Conservation (phyloP, 2,113 vertebrate genomes). For the Epinephelus lanceolatus region DNA sequence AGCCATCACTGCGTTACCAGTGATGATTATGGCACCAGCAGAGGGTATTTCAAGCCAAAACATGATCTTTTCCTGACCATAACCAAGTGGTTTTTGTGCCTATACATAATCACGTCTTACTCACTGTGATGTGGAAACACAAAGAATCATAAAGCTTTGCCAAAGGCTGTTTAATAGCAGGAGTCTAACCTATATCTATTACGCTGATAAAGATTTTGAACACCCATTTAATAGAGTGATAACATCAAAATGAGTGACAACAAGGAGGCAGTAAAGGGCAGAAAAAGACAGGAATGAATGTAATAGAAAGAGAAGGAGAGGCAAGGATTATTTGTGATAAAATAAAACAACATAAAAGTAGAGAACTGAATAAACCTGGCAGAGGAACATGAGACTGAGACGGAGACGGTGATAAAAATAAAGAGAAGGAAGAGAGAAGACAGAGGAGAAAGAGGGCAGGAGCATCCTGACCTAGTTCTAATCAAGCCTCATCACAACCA, state of each 20-base stretch:
- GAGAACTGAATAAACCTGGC: slow-evolving; percentile 22
- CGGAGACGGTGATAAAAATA: slow-evolving; percentile 23
- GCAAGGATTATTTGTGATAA: slow-evolving; percentile 24
- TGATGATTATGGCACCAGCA: too few species aligned
- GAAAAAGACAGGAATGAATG: neutral
- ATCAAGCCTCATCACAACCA: slow-evolving; percentile 47
- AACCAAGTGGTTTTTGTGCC: too few species aligned
- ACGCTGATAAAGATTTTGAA: too few species aligned
- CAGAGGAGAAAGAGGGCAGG: slow-evolving; percentile 15
- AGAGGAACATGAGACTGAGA: slow-evolving; percentile 28
- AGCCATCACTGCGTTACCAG: too few species aligned
- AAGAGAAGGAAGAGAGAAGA: neutral
- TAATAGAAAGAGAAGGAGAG: slow-evolving; percentile 15
- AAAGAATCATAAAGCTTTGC: too few species aligned
- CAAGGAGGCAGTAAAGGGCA: slow-evolving; percentile 3
- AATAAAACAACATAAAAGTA: slow-evolving; percentile 4
- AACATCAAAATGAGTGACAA: neutral
- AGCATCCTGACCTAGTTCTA: slow-evolving; percentile 68
- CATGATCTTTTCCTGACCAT: too few species aligned
- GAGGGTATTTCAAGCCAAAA: too few species aligned
- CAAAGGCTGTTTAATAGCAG: too few species aligned
- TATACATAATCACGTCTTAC: too few species aligned
- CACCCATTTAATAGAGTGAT: too few species aligned
- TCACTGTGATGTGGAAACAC: too few species aligned
- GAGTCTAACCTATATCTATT: too few species aligned